phyloP scores from a whole-genome alignment of 2,113 vertebrate species.

The Connochaetes taurinus region DNA sequence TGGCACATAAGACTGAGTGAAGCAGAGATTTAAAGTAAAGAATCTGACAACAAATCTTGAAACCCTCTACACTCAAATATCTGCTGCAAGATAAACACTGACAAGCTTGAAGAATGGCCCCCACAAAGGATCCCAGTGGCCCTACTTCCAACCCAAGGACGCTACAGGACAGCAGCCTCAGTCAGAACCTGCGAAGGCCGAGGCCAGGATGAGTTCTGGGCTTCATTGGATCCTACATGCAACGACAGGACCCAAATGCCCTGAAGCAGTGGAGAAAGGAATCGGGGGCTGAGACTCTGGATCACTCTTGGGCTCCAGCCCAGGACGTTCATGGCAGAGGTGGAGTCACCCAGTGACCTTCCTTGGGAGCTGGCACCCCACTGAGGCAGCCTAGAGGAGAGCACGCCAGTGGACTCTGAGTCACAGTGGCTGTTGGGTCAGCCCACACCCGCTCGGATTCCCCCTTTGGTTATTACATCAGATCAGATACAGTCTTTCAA shows the following conservation, averaged over 20 bases:
- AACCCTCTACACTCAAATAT: not conserved
- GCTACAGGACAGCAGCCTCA: accelerated
- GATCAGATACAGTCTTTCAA: not conserved
- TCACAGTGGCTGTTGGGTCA: accelerated
- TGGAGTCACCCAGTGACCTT: not conserved
- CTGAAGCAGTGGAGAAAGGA: not conserved
- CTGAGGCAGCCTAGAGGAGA: not conserved
- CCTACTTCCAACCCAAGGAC: not conserved
- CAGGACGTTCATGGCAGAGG: not conserved
- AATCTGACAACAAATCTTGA: not conserved
- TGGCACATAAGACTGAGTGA: not conserved
- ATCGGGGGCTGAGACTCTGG: accelerated
- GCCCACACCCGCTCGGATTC: not conserved
- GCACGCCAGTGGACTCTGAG: not conserved
- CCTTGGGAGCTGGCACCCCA: not conserved
- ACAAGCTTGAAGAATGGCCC: not conserved
- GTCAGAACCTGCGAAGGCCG: not conserved
- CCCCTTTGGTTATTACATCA: not conserved
- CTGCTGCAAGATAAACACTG: not conserved
- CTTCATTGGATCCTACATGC: accelerated
- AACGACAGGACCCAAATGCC: not conserved
- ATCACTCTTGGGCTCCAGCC: not conserved
- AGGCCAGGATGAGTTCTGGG: not conserved
- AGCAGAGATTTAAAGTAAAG: not conserved
- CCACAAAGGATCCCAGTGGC: not conserved